Conservation (phyloP, 2,888 invertebrate genomes). For the Oligia fasciuncula region DNA sequence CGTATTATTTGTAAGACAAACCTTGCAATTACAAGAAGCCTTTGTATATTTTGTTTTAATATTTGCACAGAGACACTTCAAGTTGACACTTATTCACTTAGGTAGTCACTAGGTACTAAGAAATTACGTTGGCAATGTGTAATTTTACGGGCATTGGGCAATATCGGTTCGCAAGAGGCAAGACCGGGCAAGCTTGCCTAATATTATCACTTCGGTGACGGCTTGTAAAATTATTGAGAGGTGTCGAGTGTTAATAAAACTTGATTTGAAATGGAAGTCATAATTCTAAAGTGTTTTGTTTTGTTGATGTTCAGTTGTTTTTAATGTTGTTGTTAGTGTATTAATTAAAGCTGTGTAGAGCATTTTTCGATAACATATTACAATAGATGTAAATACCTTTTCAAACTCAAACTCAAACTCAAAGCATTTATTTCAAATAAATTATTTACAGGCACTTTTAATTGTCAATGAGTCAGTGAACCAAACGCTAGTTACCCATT, state of each 20-base stretch:
- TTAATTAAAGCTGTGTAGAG: neutral
- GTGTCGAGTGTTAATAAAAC: constrained; percentile 14
- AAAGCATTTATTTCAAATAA: neutral
- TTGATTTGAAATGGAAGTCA: no score
- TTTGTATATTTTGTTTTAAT: constrained; percentile 29
- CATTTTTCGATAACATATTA: neutral
- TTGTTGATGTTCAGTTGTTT: neutral
- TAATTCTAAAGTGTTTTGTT: neutral
- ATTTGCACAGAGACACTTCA: constrained; percentile 41
- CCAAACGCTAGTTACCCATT: neutral
- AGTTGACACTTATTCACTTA: constrained; percentile 56
- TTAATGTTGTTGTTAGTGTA: neutral
- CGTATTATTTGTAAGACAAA: constrained; percentile 21
- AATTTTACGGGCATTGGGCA: constrained; percentile 58
- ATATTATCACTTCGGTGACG: constrained; percentile 52
- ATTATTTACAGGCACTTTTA: neutral
- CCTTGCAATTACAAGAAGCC: constrained; percentile 18
- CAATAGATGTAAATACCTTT: neutral
- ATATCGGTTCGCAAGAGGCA: constrained; percentile 33
- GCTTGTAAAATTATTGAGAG: constrained; percentile 40
- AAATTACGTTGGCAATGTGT: constrained; percentile 56
- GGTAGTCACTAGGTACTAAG: constrained; percentile 26
- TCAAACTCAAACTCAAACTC: neutral
- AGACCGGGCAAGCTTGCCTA: constrained; percentile 54
- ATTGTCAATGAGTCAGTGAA: neutral